Evolutionary conservation across 2,113 vertebrate species (phyloP), one percentile per base, ranked within the genome.

Genomic region (Lepisosteus oculatus): DNA sequence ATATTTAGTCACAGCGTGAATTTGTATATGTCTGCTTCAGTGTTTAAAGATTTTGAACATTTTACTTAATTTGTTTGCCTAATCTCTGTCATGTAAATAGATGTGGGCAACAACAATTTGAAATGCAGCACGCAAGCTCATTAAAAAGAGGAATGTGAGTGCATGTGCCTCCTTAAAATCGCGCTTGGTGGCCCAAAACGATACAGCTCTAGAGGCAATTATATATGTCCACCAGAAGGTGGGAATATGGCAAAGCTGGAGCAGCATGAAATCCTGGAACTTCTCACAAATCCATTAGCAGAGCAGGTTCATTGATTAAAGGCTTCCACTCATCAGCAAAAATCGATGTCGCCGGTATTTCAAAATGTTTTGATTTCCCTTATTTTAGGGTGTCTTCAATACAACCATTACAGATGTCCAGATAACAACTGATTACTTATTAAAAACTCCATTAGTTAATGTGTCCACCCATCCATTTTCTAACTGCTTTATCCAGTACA

Each of bases 1-100:
- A 74, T 80, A 80, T 78, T 81, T 83, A 86, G 82, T 55, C 74
- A 72, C 74, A 77, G 71, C 74, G 78, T 80, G 81, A 85, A 86
- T 78, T 76, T 82, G 78, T 80, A 74, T 72, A 76, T 65, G 79
- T 75, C 74, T 73, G 65, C 73, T 70, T 3, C 55, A 72, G 69
- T 74, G 86, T 61, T 76, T 74, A 77, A 72, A 70, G 70, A 54
- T 44, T 12, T 75, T 87, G 77, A 87, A 85, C 83, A 85, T 73
- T 70, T 84, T 83, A 81, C 76, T 77, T 82, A 82, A 83, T 86
- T 76, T 87, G 81, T 86, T 87, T 87, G 47, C 9, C 5, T 51
- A 51, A 51, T 51, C 47, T 51, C 5, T 51, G 47, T 51, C 47
- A 51, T 51, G 47, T 51, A 51, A 51, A 51, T 51, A 51, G 47